phyloP scores from a whole-genome alignment of 1,140 invertebrate genomes.

The Trichoplusia ni region DNA sequence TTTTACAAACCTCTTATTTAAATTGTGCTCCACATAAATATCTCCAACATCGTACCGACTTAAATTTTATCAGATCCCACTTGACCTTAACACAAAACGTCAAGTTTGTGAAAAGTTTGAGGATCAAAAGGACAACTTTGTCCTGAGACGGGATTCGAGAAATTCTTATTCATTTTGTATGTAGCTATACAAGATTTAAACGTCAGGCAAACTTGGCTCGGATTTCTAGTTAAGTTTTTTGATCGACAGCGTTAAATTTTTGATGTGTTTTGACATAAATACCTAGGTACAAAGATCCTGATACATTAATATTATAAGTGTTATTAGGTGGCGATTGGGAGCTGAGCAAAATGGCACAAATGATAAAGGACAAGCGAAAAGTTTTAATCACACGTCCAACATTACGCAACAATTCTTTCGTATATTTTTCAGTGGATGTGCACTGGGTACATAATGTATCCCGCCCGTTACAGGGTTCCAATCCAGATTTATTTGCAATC shows the following conservation, averaged over 20 bases:
- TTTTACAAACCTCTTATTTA: background rate
- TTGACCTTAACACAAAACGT: background rate
- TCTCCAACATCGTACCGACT: background rate
- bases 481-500: constrained; percentile 38
- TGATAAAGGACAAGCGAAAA: too few species aligned
- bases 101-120: background rate
- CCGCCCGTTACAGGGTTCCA: background rate
- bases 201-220: background rate
- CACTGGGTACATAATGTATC: constrained; percentile 19
- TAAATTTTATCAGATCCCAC: background rate
- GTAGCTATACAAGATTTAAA: too few species aligned
- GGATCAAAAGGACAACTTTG: background rate
- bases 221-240: background rate
- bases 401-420: background rate
- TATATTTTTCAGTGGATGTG: background rate
- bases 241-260: background rate
- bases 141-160: too few species aligned
- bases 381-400: background rate
- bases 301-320: too few species aligned
- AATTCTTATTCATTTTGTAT: too few species aligned
- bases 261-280: too few species aligned
- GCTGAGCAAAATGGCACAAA: too few species aligned
- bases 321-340: too few species aligned
- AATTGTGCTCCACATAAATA: background rate
- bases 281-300: too few species aligned